Evolutionary conservation across 2,888 invertebrate genomes (phyloP).

Genomic region (Smittia sp.): DNA sequence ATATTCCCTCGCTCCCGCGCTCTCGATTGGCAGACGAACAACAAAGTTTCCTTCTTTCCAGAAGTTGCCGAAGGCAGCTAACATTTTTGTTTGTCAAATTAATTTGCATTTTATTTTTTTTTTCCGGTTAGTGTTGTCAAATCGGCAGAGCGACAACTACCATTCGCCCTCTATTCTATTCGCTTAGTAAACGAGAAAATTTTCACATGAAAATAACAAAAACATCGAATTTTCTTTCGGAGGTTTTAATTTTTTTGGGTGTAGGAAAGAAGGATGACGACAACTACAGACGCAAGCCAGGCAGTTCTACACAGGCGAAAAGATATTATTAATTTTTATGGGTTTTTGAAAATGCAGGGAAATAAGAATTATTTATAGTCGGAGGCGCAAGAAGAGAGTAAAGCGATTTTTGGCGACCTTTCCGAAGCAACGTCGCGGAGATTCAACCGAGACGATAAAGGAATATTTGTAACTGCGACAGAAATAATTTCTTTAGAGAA

Average conservation of each 20-base stretch:
- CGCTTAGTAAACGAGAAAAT: background rate
- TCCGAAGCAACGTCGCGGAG: background rate
- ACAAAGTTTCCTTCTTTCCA: too few species aligned
- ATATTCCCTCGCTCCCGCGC: too few species aligned
- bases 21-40: too few species aligned
- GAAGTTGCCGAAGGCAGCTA: background rate
- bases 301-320: background rate
- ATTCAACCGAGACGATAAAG: background rate
- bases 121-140: background rate
- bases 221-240: background rate
- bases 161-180: background rate
- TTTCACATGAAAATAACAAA: background rate
- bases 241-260: background rate
- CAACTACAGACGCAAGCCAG: background rate
- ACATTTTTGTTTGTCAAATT: constrained; percentile 30
- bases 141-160: background rate
- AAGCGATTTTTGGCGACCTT: constrained; percentile 8
- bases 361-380: background rate
- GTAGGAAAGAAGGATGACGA: background rate
- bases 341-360: background rate
- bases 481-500: background rate
- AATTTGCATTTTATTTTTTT: constrained; percentile 32
- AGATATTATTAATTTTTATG: constrained; percentile 10
- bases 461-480: constrained; percentile 25
- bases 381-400: background rate